A percentile compares a stretch with the other conserved stretches of the same genome.
Evolutionary conservation across 2,797 vertebrate species (phyloP).

Genomic region (Brachyrhaphis roseni): DNA sequence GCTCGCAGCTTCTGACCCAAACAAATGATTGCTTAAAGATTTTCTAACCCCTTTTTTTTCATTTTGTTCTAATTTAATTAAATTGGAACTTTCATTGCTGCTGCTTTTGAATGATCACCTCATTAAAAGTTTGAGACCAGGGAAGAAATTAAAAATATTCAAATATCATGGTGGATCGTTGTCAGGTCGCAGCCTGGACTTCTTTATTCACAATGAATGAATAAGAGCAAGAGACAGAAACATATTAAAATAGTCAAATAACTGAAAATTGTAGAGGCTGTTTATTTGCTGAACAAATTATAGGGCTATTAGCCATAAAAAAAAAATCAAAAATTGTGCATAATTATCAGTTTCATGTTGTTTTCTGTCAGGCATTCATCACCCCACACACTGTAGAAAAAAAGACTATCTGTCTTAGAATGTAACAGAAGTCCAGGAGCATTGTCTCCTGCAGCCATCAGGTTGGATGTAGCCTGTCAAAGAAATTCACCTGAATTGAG

Average conservation of each 20-base stretch:
- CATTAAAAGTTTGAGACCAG: not conserved
- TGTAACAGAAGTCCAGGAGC: not conserved
- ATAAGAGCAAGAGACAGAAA: not conserved
- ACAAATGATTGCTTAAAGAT: not conserved
- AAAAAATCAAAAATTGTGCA: not conserved
- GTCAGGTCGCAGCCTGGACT: too few relatives aligned
- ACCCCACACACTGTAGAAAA: not conserved
- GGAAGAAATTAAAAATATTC: not conserved
- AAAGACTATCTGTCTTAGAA: not conserved
- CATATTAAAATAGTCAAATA: not conserved
- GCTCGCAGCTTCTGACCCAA: not conserved
- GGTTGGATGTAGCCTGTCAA: not conserved
- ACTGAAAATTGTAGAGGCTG: not conserved
- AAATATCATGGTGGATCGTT: not conserved
- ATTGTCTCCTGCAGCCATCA: not conserved
- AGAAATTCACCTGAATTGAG: not conserved
- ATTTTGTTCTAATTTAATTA: not conserved
- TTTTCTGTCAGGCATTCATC: not conserved
- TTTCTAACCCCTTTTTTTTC: not conserved
- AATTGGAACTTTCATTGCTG: not conserved
- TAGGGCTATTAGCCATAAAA: not conserved
- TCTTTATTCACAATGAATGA: not conserved
- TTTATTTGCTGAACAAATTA: not conserved
- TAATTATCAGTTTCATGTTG: not conserved
- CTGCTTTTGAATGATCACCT: not conserved